phyloP scores from a whole-genome alignment of 2,888 invertebrate species.

The Hirtodrosophila histrioides region DNA sequence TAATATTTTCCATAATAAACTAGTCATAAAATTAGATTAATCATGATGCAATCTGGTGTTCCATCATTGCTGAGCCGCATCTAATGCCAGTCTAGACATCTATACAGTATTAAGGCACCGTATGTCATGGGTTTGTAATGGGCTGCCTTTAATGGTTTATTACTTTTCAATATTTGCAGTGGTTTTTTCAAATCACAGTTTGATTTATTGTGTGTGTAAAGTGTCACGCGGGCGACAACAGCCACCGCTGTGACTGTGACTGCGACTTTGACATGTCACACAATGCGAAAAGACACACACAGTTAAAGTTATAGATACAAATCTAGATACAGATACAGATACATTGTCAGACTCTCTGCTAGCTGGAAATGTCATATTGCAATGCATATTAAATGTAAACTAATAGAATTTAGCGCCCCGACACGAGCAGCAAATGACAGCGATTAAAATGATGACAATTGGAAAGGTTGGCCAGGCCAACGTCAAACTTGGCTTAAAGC shows the following conservation, averaged over 20 bases:
- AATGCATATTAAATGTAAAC: constrained; percentile 65
- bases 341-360: constrained; percentile 27
- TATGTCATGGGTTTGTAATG: constrained; percentile 31
- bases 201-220: constrained; percentile 73
- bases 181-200: constrained; percentile 31
- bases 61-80: constrained; percentile 18
- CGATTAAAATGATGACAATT: constrained; percentile 60
- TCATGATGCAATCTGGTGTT: constrained; percentile 40
- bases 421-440: constrained; percentile 61
- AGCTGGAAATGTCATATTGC: constrained; percentile 63
- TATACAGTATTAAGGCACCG: constrained; percentile 8
- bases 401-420: constrained; percentile 68
- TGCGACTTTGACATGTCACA: constrained; percentile 70
- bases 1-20: constrained; percentile 17
- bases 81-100: neutral
- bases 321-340: constrained; percentile 6
- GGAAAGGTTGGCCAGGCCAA: constrained; percentile 66
- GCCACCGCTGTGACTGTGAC: constrained; percentile 66
- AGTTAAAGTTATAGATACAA: constrained; percentile 16
- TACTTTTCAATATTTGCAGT: constrained; percentile 3
- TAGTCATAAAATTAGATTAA: constrained; percentile 25
- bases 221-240: constrained; percentile 76
- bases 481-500: constrained; percentile 17
- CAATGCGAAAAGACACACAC: constrained; percentile 34
- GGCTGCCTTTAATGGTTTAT: neutral